Percentiles rank a stretch among this genome's conserved stretches.
These are phyloP conservation scores for Chitala chitala DNA, from an alignment of 2,113 vertebrate genomes.

Conservation along the genomic window DNA sequence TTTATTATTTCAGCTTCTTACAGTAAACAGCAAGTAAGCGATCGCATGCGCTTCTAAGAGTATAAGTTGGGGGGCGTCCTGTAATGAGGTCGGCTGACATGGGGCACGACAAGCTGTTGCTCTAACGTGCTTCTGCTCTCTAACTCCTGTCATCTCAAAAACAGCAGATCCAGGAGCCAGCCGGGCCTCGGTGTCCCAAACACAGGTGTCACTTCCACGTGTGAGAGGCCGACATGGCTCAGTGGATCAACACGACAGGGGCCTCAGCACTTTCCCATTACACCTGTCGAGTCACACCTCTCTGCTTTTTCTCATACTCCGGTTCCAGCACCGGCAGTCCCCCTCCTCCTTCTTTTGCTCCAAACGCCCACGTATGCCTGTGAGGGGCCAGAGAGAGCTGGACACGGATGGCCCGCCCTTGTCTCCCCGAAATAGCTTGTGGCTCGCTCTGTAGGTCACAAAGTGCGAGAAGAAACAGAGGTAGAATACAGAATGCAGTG, in stretches of 20 bases:
- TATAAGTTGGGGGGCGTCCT: too few species aligned
- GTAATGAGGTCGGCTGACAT: too few species aligned
- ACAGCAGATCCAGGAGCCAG: too few species aligned
- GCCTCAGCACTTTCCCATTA: not conserved
- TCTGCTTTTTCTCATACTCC: not conserved
- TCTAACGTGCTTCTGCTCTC: too few species aligned
- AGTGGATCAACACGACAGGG: constrained; percentile 16
- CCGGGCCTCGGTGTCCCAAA: too few species aligned
- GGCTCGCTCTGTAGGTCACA: not conserved
- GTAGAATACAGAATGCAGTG: not conserved
- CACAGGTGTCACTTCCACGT: not conserved
- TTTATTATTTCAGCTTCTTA: too few species aligned
- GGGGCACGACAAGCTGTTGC: too few species aligned
- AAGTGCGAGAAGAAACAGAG: not conserved
- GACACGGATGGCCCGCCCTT: not conserved
- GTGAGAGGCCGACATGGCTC: constrained; percentile 11
- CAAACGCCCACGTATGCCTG: too few species aligned
- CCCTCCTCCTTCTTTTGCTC: too few species aligned
- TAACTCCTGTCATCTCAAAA: not conserved
- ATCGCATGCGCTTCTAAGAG: too few species aligned
- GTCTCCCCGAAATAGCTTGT: not conserved
- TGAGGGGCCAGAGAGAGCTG: not conserved
- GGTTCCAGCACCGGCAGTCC: not conserved
- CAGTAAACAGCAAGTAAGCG: too few species aligned
- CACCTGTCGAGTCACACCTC: constrained; percentile 11